Base-by-base conservation (phyloP, 2,888 invertebrate species). In the Drosophila tripunctata region DNA sequence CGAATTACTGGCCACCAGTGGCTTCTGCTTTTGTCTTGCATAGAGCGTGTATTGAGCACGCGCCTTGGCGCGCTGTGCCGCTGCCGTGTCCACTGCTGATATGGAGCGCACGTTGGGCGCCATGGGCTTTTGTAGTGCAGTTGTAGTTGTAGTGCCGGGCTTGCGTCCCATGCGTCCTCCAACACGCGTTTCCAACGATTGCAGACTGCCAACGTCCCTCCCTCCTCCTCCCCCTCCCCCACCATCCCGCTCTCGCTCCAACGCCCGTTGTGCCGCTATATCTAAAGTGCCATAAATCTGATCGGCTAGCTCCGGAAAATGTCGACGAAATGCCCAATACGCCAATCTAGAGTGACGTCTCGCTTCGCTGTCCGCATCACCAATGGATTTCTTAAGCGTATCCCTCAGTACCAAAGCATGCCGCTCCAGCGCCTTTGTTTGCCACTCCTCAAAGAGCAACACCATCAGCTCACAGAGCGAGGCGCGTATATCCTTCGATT, bases 321-420 rank as follows among this genome's bases (percentile, higher is more conserved):
- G 96, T 2, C 96, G 95, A 52, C 95, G 94, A 92, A 97, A 98
- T 12, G 95, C 95, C 94, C 96, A 96, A 92, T 95, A 99, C n/a
- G 97, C 96, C 89, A 97, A 96, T 90, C 60, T 79, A 1, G 84
- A 85, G 83, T 94, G 93, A 7, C 94, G 94, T 76, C 99, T 92
- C 0, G 98, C 98, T 50, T 96, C 96, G 22, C 96, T 94, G 91
- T 99, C 99, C 0, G 99, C 98, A 93, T 99, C 99, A 1, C 95
- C 94, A 67, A 99, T 95, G 0, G 98, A 98, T 73, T 95, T 94
- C 66, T 95, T 94, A 15, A 99, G 94, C 1, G 96, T 95, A 75
- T 98, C 98, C 70, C 96, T 94, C 2, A 99, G 91, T 1, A 94
- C 92, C 0, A 93, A 91, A 40, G 96, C 94, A 89, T 98, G 96